A percentile compares a stretch with the other conserved stretches of the same genome.
These are phyloP conservation scores for Agonopterix arenella DNA, from an alignment of 2,888 invertebrate genomes.

Conservation along the genomic window DNA sequence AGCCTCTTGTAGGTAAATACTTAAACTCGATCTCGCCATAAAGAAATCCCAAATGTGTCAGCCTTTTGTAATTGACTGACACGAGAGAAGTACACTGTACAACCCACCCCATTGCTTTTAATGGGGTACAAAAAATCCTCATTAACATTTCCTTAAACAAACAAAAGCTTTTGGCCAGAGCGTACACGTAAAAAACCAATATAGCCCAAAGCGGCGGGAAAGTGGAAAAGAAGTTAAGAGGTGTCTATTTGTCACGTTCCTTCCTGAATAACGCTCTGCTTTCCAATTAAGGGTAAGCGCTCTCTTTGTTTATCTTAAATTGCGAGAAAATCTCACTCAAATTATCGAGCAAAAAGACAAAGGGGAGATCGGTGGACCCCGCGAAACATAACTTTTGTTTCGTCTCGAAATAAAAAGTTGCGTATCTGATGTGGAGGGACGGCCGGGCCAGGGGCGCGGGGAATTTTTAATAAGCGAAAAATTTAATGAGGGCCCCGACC, in stretches of 20 bases:
- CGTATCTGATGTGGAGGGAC: conserved; percentile 58
- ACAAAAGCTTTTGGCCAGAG: conserved; percentile 58
- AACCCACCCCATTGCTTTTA: too few relatives aligned
- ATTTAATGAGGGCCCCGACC: conserved; percentile 66
- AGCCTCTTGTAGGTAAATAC: too few relatives aligned
- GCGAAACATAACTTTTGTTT: conserved; percentile 68
- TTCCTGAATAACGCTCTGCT: conserved; percentile 74
- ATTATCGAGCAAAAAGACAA: conserved; percentile 73
- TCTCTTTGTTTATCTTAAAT: conserved; percentile 78
- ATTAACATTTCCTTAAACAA: conserved; percentile 68
- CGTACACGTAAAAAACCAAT: conserved; percentile 65
- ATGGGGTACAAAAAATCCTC: conserved; percentile 26
- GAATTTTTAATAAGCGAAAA: conserved; percentile 77
- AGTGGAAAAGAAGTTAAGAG: conserved; percentile 77
- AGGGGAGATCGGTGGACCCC: conserved; percentile 62
- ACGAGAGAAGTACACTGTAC: too few relatives aligned
- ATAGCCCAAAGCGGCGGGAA: conserved; percentile 62
- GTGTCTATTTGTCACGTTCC: conserved; percentile 77
- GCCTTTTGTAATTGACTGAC: background rate
- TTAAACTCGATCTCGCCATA: background rate
- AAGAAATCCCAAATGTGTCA: background rate
- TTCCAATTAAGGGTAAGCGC: conserved; percentile 77
- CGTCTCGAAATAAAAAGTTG: conserved; percentile 67
- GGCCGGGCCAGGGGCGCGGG: conserved; percentile 40
- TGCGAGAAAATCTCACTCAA: conserved; percentile 78